These are phyloP conservation scores for Opisthocomus hoazin DNA, from an alignment of 2,113 vertebrate species.

Conservation along the genomic window DNA sequence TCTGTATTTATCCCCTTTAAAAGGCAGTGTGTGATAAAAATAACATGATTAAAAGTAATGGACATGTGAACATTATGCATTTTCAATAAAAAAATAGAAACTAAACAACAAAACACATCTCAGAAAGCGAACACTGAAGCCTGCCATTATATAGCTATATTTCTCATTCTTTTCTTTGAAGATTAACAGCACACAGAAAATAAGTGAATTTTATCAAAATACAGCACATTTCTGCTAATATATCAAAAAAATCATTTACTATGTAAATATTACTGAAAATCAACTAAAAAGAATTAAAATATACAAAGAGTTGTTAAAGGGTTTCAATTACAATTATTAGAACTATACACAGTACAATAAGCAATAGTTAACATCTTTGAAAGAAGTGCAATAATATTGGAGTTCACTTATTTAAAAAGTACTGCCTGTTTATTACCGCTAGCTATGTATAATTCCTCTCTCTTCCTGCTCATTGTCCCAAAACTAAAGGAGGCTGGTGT, in stretches of 20 bases:
- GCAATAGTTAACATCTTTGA: constrained; percentile 68
- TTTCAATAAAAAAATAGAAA: constrained; percentile 55
- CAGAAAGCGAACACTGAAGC: constrained; percentile 58
- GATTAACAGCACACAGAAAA: constrained; percentile 74
- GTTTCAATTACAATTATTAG: constrained; percentile 78
- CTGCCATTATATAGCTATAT: constrained; percentile 66
- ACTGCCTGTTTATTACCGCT: constrained; percentile 60
- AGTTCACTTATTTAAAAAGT: constrained; percentile 67
- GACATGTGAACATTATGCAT: constrained; percentile 41
- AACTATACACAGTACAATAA: constrained; percentile 75
- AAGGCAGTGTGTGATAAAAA: constrained; percentile 53
- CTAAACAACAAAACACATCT: constrained; percentile 41
- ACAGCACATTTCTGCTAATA: constrained; percentile 76
- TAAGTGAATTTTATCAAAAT: constrained; percentile 81
- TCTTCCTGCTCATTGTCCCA: constrained; percentile 20
- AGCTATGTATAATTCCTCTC: constrained; percentile 28
- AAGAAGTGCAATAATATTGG: constrained; percentile 74
- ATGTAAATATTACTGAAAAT: constrained; percentile 77
- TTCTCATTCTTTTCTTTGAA: constrained; percentile 71
- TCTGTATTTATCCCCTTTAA: constrained; percentile 55
- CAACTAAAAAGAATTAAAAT: constrained; percentile 77
- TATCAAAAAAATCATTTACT: constrained; percentile 77
- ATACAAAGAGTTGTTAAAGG: constrained; percentile 82
- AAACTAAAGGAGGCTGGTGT: constrained; percentile 46
- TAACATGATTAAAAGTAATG: constrained; percentile 29